These are phyloP conservation scores for Drosophila arizonae DNA, from an alignment of 1,140 invertebrate genomes.

Conservation along the genomic window DNA sequence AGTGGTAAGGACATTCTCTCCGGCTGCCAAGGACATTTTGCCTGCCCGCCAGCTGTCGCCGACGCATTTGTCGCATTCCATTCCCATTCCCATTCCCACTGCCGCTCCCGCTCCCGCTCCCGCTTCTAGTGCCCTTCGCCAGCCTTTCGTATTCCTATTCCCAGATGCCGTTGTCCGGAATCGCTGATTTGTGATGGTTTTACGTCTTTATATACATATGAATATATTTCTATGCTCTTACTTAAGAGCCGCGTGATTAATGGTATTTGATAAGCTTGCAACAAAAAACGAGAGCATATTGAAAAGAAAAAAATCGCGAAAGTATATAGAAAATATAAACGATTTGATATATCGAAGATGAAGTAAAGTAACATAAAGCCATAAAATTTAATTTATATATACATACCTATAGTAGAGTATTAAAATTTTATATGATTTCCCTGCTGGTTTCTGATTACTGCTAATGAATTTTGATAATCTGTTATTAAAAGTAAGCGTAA, in stretches of 20 bases:
- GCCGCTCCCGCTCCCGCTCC: too few relatives aligned
- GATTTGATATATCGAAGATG: too few relatives aligned
- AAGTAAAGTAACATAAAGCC: too few relatives aligned
- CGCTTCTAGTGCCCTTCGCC: too few relatives aligned
- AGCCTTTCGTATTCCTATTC: slow-evolving; percentile 12
- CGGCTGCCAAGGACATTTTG: slow-evolving; percentile 20
- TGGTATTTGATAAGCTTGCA: slow-evolving; percentile 13
- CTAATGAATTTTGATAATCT: too few relatives aligned
- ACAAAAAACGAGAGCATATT: neutral
- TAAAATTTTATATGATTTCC: too few relatives aligned
- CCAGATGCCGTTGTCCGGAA: neutral
- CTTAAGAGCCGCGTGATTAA: slow-evolving; percentile 37
- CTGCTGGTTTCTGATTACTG: too few relatives aligned
- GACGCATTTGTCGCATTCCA: slow-evolving; percentile 41
- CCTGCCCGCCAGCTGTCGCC: slow-evolving; percentile 32
- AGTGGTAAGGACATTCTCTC: slow-evolving; percentile 42
- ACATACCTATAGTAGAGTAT: too few relatives aligned
- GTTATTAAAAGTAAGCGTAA: too few relatives aligned
- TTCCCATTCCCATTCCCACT: neutral
- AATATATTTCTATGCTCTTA: neutral
- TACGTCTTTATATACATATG: neutral
- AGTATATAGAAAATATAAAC: neutral
- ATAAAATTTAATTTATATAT: too few relatives aligned
- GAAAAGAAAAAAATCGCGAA: neutral
- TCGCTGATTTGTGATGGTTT: slow-evolving; percentile 36